A percentile compares a stretch with the other conserved stretches of the same genome.
Conservation (phyloP, 2,888 invertebrate species). For the Meiosimyza decipiens region DNA sequence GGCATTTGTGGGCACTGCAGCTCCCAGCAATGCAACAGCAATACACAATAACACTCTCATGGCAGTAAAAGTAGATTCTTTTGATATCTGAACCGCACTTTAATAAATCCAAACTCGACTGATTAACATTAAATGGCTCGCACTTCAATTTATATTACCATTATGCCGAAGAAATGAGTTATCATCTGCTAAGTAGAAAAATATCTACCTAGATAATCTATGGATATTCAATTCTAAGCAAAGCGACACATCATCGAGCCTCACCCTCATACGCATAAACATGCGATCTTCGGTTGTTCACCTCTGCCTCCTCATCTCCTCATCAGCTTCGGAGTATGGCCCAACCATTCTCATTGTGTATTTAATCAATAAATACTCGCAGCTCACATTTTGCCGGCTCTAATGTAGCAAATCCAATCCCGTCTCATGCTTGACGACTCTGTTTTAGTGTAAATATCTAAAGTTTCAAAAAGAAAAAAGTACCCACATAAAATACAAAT, state of each 20-base stretch:
- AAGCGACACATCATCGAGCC: not conserved
- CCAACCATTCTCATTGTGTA: conserved; percentile 47
- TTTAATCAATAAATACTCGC: conserved; percentile 58
- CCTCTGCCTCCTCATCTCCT: conserved; percentile 30
- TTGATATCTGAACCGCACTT: not conserved
- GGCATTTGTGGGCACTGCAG: conserved; percentile 52
- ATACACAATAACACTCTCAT: conserved; percentile 56
- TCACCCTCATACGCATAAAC: conserved; percentile 26
- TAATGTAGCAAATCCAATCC: conserved; percentile 23
- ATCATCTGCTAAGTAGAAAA: conserved; percentile 21
- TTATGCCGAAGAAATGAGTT: not conserved
- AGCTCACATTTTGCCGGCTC: not conserved
- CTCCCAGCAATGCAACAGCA: conserved; percentile 53
- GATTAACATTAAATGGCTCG: conserved; percentile 15
- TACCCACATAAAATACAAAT: not conserved
- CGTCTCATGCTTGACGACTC: not conserved
- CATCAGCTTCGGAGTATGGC: not conserved
- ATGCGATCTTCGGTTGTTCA: conserved; percentile 22
- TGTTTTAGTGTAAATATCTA: conserved; percentile 11
- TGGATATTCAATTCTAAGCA: conserved; percentile 5
- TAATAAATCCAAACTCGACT: conserved; percentile 33
- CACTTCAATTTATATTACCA: conserved; percentile 31
- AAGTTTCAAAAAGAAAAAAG: conserved; percentile 4
- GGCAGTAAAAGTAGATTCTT: not conserved
- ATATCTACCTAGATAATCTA: not conserved